Base-by-base conservation (phyloP, 92 coral and sea anemone genomes). In the Chrysogorgia sp. region DNA sequence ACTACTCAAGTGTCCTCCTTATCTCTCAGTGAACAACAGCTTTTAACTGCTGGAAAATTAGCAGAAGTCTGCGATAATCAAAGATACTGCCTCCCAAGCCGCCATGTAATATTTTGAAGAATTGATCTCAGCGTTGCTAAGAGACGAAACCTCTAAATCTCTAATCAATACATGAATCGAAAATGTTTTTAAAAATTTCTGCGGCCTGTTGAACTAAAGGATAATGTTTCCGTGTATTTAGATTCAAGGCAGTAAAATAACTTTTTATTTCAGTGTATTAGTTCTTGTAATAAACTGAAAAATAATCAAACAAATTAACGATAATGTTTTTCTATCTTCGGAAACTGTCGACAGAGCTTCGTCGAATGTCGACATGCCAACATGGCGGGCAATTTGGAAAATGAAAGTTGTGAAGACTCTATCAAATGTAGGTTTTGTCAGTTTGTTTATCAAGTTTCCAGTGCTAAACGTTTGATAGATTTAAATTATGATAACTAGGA, bases 371-470 rank as follows among this genome's bases (percentile, higher is more conserved):
- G 34, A 23, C 19, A 63, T 28, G 8, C 48, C 59, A 69, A 69
- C 22, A 69, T 69, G 76, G 76, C 76, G 76, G 76, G 10, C 59
- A 69, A 69, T 20, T 69, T 69, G 59, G 48, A 69, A 48, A 23
- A 14, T 19, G 19, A 1, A 17, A 48, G 15, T 45, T 12, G 19
- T 31, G 33, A 1, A 37, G 26, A 40, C 37, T 37, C 2, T 20
- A 66, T 37, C 3, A 49, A 66, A 66, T 10, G 43, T 37, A 30
- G 30, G 23, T 37, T 40, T 66, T n/a, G 48, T 37, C 2, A 31
- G 0, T 23, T 20, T 34, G 35, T 60, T 31, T 15, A n/a, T 32
- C n/a, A 22, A 15, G 14, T 2, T 47, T 7, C 2, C 43, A 37
- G 43, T 37, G 43, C 12, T 37, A 37, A 37, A 12, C 12, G 12